phyloP scores from a whole-genome alignment of 2,888 invertebrate species.

The Nematopogon swammerdamellus region DNA sequence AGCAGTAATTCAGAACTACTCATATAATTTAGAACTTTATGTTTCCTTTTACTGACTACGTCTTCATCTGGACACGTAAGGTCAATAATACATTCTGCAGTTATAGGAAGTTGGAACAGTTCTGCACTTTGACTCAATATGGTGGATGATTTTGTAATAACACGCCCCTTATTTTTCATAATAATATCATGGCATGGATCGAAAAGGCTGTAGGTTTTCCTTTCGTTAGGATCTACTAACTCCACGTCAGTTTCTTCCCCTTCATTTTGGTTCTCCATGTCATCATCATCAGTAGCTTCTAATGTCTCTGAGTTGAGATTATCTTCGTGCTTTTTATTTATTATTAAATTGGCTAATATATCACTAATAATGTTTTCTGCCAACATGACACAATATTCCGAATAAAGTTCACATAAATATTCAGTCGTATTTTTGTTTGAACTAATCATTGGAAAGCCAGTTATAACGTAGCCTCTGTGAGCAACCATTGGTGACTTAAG shows the following conservation, averaged over 20 bases:
- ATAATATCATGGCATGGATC: conserved; percentile 26
- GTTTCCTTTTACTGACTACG: conserved; percentile 33
- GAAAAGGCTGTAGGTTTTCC: conserved; percentile 22
- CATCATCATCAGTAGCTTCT: no score
- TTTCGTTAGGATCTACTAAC: no score
- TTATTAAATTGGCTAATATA: conserved; percentile 19
- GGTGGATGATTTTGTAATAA: conserved; percentile 22
- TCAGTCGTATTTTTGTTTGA: conserved; percentile 20
- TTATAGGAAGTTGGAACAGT: conserved; percentile 27
- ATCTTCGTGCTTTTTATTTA: no score
- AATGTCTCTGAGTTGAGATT: no score
- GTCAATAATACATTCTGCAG: conserved; percentile 54
- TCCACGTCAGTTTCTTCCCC: conserved; percentile 20
- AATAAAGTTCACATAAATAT: conserved; percentile 20
- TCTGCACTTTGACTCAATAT: conserved; percentile 27
- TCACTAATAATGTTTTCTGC: conserved; percentile 24
- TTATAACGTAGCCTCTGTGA: conserved; percentile 63
- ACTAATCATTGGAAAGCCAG: conserved; percentile 62
- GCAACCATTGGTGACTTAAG: conserved; percentile 43
- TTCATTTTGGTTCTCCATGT: no score
- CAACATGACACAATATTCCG: conserved; percentile 30
- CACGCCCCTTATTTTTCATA: conserved; percentile 17
- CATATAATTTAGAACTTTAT: conserved; percentile 29
- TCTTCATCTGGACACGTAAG: conserved; percentile 53
- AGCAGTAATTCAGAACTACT: conserved; percentile 17